Evolutionary conservation across 1,140 invertebrate species (phyloP), one percentile per base, ranked within the genome.

Genomic region (Teleopsis dalmanni): DNA sequence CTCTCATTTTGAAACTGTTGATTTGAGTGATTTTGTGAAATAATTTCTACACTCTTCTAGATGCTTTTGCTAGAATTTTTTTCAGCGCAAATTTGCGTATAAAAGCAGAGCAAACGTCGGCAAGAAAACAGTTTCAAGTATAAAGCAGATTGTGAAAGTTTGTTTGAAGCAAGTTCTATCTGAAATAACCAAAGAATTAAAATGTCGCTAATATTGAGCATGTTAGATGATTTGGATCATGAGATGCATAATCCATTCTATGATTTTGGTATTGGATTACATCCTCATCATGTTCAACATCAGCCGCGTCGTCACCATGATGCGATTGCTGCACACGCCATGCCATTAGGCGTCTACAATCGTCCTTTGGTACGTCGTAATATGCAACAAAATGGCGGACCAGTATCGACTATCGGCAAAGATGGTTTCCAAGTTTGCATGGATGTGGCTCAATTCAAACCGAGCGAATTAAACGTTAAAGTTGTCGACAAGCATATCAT

Each of bases 401-500:
- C 21, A n/a, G 10, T 48, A 8, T 36, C 47, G 7, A 10, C n/a
- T 11, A 29, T 52, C 16, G 54, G 54, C 0, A 54, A 52, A 25
- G 54, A 58, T 50, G 56, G 56, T 4, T 70, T 77, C 48, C 71
- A 79, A 56, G 76, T 80, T 45, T 75, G 76, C 45, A 64, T 85
- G 54, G 81, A 85, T 57, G 75, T 85, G 2, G 71, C 80, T 14
- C 78, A 84, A 37, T 84, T 78, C 70, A 75, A 77, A 25, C 84
- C 85, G 0, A 80, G 86, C 49, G 85, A 89, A 67, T 78, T 89
- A 27, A 77, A 71, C 16, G 83, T 88, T 2, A 87, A 84, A 63
- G 81, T 82, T 1, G 71, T 79, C 1, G 81, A 84, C 50, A 77
- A 81, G 27, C 74, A 72, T 26, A 70, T 85, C 2, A 73, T 82